Evolutionary conservation across 2,888 invertebrate genomes (phyloP).

Genomic region (Amorpha juglandis): DNA sequence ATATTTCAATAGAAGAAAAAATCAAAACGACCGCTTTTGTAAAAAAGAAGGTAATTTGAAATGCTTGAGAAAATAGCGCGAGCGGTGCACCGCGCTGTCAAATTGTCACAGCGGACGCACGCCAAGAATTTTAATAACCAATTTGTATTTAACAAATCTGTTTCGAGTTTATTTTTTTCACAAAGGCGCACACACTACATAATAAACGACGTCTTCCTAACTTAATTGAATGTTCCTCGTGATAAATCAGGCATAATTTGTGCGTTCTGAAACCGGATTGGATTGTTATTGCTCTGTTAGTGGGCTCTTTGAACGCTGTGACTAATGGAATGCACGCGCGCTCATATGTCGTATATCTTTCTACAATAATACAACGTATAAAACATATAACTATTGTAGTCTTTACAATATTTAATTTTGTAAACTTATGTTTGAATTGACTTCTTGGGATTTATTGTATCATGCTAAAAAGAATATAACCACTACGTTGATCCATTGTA

Average conservation of each 20-base stretch:
- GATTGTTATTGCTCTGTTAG: constrained; percentile 63
- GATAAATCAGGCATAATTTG: constrained; percentile 69
- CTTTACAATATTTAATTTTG: background rate
- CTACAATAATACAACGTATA: constrained; percentile 24
- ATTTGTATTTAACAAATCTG: constrained; percentile 80
- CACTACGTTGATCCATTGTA: no score
- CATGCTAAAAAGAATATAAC: no score
- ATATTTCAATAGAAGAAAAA: background rate
- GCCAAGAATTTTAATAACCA: constrained; percentile 81
- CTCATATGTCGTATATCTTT: constrained; percentile 34
- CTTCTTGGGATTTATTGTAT: background rate
- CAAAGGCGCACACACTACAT: constrained; percentile 44
- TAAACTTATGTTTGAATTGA: background rate
- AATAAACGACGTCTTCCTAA: constrained; percentile 58
- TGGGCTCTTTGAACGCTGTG: constrained; percentile 51
- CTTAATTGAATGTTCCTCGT: constrained; percentile 69
- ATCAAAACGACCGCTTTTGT: constrained; percentile 41
- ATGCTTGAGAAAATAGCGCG: constrained; percentile 27
- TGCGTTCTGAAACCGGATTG: constrained; percentile 53
- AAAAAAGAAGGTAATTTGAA: constrained; percentile 41
- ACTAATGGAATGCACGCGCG: constrained; percentile 46
- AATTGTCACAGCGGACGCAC: constrained; percentile 54
- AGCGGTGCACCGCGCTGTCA: constrained; percentile 41
- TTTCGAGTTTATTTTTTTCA: constrained; percentile 49
- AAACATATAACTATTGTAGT: constrained; percentile 1